These are phyloP conservation scores for Gasterosteus nipponicus DNA, from an alignment of 2,113 vertebrate genomes.

Conservation along the genomic window DNA sequence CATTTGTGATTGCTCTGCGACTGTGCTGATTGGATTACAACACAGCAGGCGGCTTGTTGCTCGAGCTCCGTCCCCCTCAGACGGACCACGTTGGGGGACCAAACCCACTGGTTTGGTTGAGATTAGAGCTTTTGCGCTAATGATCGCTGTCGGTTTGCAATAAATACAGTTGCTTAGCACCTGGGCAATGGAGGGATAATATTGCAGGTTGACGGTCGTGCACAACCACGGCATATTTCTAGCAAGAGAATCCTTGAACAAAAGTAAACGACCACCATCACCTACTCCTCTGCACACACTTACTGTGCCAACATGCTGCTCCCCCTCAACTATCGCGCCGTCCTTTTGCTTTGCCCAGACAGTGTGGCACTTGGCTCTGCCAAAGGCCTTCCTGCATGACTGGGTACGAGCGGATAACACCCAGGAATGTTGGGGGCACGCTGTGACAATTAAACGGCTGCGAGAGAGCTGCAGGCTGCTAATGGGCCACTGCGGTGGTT, in stretches of 20 bases:
- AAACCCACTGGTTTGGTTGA: background rate
- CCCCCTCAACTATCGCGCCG: background rate
- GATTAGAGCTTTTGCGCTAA: background rate
- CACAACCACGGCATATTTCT: background rate
- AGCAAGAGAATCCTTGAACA: background rate
- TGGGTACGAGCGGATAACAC: slow-evolving; percentile 62
- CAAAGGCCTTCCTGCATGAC: slow-evolving; percentile 72
- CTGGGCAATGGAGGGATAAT: background rate
- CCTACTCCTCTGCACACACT: slow-evolving; percentile 3
- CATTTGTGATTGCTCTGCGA: slow-evolving; percentile 14
- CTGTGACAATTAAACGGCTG: slow-evolving; percentile 38
- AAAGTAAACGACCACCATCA: background rate
- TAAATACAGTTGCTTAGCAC: background rate
- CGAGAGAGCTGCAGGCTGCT: slow-evolving; percentile 13
- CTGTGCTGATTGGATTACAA: slow-evolving; percentile 31
- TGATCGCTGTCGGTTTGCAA: background rate
- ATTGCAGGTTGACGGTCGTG: background rate
- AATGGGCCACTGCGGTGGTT: slow-evolving; percentile 18
- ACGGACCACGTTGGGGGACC: background rate
- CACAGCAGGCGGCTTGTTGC: slow-evolving; percentile 20
- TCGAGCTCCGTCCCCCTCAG: background rate
- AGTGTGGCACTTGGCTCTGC: slow-evolving; percentile 60
- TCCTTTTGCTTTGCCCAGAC: slow-evolving; percentile 37
- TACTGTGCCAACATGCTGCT: background rate
- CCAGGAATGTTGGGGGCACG: slow-evolving; percentile 68